Percentiles rank a stretch among this genome's conserved stretches.
phyloP scores from a whole-genome alignment of 2,113 vertebrate genomes.

The Limanda limanda region DNA sequence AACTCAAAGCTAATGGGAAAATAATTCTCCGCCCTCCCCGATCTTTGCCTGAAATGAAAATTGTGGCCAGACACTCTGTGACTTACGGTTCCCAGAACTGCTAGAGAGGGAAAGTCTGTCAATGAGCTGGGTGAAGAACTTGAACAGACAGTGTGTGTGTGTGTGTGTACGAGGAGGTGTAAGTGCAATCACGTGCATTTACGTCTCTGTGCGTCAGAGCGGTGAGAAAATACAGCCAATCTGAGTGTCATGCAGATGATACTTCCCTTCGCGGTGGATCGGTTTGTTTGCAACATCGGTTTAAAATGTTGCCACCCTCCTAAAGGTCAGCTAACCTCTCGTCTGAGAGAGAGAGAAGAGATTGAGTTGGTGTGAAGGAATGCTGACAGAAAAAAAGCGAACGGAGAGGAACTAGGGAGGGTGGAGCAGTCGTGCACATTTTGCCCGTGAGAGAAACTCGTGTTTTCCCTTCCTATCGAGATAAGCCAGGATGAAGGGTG shows the following conservation, averaged over 20 bases:
- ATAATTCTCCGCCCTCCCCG: constrained; percentile 43
- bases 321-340: too few relatives aligned
- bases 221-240: constrained; percentile 9
- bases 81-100: constrained; percentile 46
- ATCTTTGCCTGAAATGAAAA: constrained; percentile 49
- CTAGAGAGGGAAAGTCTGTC: constrained; percentile 36
- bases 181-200: too few relatives aligned
- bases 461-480: background rate
- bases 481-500: background rate
- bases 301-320: constrained; percentile 10
- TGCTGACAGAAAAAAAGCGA: too few relatives aligned
- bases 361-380: too few relatives aligned
- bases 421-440: background rate
- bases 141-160: background rate
- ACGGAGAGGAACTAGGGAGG: background rate
- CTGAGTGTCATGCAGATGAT: background rate
- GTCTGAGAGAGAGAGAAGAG: too few relatives aligned
- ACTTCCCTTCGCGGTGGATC: background rate
- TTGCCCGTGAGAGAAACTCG: background rate
- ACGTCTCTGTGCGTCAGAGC: constrained; percentile 8
- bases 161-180: too few relatives aligned
- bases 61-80: constrained; percentile 48
- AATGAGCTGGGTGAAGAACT: constrained; percentile 8
- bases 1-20: constrained; percentile 62
- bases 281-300: constrained; percentile 1